Percentiles rank a stretch among this genome's conserved stretches.
Conservation (phyloP, 2,113 vertebrate genomes). For the Forbesichthys agassizii region DNA sequence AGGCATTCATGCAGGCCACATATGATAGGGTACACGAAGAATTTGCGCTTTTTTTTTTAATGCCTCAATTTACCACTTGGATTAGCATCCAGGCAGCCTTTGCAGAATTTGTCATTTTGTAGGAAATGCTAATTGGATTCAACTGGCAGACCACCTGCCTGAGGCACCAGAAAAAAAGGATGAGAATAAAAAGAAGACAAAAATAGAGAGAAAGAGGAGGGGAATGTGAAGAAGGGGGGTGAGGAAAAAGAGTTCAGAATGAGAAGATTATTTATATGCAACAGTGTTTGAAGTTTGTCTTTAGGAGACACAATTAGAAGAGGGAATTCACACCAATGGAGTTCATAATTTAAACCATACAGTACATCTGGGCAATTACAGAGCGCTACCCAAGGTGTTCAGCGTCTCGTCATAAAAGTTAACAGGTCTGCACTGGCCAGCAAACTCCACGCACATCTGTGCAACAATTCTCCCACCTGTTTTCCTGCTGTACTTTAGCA, state of each 20-base stretch:
- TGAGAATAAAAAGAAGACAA: slow-evolving; percentile 17
- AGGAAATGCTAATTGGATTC: slow-evolving; percentile 72
- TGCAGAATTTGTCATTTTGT: slow-evolving; percentile 36
- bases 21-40: slow-evolving; percentile 17
- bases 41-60: slow-evolving; percentile 34
- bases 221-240: background rate
- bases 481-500: slow-evolving; percentile 9
- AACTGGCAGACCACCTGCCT: slow-evolving; percentile 61
- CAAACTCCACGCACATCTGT: slow-evolving; percentile 54
- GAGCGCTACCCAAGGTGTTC: slow-evolving; percentile 73
- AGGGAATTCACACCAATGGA: slow-evolving; percentile 28
- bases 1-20: slow-evolving; percentile 16
- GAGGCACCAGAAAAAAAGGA: slow-evolving; percentile 36
- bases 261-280: slow-evolving; percentile 58
- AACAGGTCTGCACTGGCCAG: slow-evolving; percentile 66
- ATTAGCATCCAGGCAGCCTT: slow-evolving; percentile 58
- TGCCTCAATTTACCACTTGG: slow-evolving; percentile 72
- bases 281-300: slow-evolving; percentile 72
- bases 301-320: slow-evolving; percentile 77
- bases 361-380: slow-evolving; percentile 53
- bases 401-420: slow-evolving; percentile 72
- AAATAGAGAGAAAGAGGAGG: slow-evolving; percentile 4
- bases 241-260: slow-evolving; percentile 11
- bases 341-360: no score
- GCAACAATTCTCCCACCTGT: slow-evolving; percentile 21